These are phyloP conservation scores for Drosophila pseudotalamancana DNA, from an alignment of 2,888 invertebrate species.

Conservation along the genomic window DNA sequence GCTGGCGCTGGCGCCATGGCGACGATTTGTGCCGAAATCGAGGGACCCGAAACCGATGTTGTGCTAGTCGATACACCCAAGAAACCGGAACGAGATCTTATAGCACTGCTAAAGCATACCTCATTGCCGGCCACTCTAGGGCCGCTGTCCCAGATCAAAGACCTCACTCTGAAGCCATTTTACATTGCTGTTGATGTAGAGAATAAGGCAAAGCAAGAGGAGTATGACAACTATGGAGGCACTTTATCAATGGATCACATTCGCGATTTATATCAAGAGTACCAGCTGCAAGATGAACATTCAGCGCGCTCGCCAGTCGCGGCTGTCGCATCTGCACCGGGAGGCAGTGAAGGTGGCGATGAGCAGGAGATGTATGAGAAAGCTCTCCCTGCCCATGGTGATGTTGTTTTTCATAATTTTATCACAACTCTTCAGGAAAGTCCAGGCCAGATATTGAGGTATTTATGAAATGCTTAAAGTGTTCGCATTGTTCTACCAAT, in stretches of 20 bases:
- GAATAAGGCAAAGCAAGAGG: conserved; percentile 69
- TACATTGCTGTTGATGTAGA: conserved; percentile 88
- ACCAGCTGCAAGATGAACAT: conserved; percentile 85
- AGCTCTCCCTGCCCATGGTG: conserved; percentile 91
- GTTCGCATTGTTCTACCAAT: background rate
- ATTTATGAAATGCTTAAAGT: conserved; percentile 28
- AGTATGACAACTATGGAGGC: conserved; percentile 81
- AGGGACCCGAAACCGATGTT: conserved; percentile 91
- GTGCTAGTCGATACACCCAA: conserved; percentile 91
- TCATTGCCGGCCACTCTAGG: conserved; percentile 75
- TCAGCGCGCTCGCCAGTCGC: conserved; percentile 74
- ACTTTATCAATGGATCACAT: conserved; percentile 86
- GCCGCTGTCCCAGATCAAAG: conserved; percentile 80
- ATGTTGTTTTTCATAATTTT: conserved; percentile 92
- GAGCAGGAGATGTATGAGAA: conserved; percentile 91
- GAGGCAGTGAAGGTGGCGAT: conserved; percentile 49
- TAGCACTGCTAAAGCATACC: conserved; percentile 88
- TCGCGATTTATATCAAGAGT: conserved; percentile 87
- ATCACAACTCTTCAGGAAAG: conserved; percentile 89
- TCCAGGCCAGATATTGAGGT: conserved; percentile 94
- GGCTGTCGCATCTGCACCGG: conserved; percentile 50
- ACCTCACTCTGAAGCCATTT: conserved; percentile 85
- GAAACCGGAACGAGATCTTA: conserved; percentile 88
- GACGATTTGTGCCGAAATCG: conserved; percentile 91
- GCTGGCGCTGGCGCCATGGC: conserved; percentile 82